Conservation (phyloP, 2,113 vertebrate species). For the Pao palembangensis region DNA sequence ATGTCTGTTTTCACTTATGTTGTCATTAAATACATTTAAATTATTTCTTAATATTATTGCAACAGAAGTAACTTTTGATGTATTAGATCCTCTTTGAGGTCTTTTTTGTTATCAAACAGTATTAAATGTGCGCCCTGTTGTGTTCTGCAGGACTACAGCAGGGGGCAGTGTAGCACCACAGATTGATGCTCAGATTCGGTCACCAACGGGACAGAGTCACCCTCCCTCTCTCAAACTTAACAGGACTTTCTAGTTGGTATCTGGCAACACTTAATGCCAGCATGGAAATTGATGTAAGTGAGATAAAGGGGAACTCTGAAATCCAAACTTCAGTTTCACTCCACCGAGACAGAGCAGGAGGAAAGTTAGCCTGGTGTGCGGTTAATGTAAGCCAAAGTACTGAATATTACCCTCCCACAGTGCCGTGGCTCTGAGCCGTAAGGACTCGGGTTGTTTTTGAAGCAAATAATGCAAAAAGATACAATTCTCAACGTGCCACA, state of each 20-base stretch:
- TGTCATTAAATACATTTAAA: conserved; percentile 12
- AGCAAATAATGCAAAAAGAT: conserved; percentile 57
- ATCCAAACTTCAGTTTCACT: conserved; percentile 73
- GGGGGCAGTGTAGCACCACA: conserved; percentile 76
- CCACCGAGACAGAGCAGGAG: conserved; percentile 70
- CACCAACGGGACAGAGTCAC: conserved; percentile 61
- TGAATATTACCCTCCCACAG: conserved; percentile 74
- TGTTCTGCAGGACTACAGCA: conserved; percentile 58
- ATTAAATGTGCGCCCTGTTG: background rate
- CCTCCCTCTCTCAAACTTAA: conserved; percentile 58
- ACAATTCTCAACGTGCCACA: conserved; percentile 39
- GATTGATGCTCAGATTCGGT: conserved; percentile 46
- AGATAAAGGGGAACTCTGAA: conserved; percentile 74
- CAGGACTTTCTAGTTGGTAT: conserved; percentile 67
- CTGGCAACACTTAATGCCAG: conserved; percentile 75
- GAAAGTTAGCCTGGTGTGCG: conserved; percentile 71
- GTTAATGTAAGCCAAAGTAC: conserved; percentile 74
- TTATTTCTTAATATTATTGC: conserved; percentile 19
- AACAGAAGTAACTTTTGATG: conserved; percentile 26
- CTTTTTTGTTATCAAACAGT: conserved; percentile 15
- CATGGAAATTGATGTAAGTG: conserved; percentile 71
- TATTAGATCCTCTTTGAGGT: conserved; percentile 5
- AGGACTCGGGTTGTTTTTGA: conserved; percentile 59
- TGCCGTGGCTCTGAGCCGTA: conserved; percentile 56
- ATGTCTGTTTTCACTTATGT: background rate